Evolutionary conservation across 1,140 invertebrate genomes (phyloP).

Genomic region (Microplitis mediator): DNA sequence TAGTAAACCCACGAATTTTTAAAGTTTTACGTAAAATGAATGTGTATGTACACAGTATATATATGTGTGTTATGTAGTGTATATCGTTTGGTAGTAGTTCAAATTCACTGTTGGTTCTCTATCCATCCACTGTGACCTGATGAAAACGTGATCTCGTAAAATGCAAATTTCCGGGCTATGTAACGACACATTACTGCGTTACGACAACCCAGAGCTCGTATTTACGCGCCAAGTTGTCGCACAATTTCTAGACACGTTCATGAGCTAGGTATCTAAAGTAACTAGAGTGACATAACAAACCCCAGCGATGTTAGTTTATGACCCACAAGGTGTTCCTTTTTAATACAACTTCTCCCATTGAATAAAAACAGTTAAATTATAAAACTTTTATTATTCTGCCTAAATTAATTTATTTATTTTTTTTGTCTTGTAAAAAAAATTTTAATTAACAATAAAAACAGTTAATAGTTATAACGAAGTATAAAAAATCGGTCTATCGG

Average conservation of each 20-base stretch:
- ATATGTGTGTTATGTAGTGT: background rate
- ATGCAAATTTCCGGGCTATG: conserved; percentile 23
- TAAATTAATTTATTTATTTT: too few species aligned
- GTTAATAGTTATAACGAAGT: too few species aligned
- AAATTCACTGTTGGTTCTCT: conserved; percentile 11
- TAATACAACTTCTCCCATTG: background rate
- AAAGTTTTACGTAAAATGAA: background rate
- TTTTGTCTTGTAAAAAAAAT: too few species aligned
- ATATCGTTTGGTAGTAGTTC: background rate
- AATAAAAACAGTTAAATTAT: too few species aligned
- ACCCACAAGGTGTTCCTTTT: background rate
- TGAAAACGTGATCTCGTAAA: conserved; percentile 29
- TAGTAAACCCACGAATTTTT: background rate
- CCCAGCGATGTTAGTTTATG: background rate
- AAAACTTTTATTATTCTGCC: too few species aligned
- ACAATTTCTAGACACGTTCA: conserved; percentile 20
- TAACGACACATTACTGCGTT: conserved; percentile 24
- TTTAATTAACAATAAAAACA: too few species aligned
- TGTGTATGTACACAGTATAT: background rate
- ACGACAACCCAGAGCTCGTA: background rate
- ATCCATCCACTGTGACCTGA: background rate
- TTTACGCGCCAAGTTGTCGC: background rate
- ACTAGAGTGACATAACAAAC: too few species aligned
- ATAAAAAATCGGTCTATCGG: too few species aligned
- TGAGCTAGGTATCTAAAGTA: background rate